Base-by-base conservation (phyloP, 2,888 invertebrate genomes). In the Acrobasis repandana region DNA sequence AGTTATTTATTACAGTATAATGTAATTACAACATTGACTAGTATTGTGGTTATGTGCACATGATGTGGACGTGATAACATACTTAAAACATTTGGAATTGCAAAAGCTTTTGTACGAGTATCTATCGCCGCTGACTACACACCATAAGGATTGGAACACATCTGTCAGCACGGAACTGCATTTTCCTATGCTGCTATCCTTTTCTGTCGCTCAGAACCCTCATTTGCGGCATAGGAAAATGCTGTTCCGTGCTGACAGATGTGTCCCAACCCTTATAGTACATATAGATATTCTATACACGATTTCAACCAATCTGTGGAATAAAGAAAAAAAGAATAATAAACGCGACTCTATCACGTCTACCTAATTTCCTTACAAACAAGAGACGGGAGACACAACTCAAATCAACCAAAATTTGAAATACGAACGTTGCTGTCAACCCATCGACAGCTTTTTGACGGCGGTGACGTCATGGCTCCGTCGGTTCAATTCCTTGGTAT, bases 371-470 rank as follows among this genome's bases (percentile, higher is more conserved):
- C 4, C 46, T 33, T 15, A 47, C 15, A 1, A 47, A 43, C n/a
- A 43, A 28, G n/a, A 33, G 18, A 54, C 8, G 36, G 6, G 1
- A 47, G n/a, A 54, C 60, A 62, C 67, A 66, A 58, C 65, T 60
- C 63, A 65, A 62, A 61, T 43, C 8, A 48, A 28, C 43, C 28
- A 46, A 56, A 60, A 52, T 52, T 36, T 46, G 14, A 33, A 60
- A 56, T 10, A 57, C 56, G 65, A 70, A 63, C 63, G 65, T 65
- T 70, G 63, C 51, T 71, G 83, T 92, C 91, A 92, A 85, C 92
- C 92, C 82, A 90, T 85, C 47, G 91, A 90, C 14, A 89, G 75
- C 65, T 92, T 88, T 70, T 91, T 88, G 16, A 89, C 85, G 51
- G 85, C 82, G 14, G 83, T 77, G 61, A 83, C 83, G 62, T 90